phyloP scores from a whole-genome alignment of 2,113 vertebrate genomes.

The Poecilia latipinna region DNA sequence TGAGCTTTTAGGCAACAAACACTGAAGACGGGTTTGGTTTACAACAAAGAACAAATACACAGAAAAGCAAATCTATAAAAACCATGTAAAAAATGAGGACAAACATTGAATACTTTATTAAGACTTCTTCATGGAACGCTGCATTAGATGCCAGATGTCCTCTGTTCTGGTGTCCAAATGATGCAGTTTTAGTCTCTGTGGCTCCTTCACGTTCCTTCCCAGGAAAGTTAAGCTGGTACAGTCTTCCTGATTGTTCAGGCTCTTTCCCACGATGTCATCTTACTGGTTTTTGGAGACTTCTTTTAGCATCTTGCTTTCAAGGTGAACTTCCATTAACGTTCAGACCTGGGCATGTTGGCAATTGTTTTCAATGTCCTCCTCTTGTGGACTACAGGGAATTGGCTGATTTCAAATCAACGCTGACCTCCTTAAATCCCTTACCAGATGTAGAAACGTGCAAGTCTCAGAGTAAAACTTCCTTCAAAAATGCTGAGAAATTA shows the following conservation, averaged over 20 bases:
- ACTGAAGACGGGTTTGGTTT: no score
- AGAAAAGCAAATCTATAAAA: not conserved
- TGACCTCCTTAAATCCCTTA: not conserved
- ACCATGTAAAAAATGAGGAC: not conserved
- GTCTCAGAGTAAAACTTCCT: not conserved
- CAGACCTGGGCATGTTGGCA: not conserved
- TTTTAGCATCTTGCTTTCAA: not conserved
- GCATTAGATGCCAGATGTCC: not conserved
- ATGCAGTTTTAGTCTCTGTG: no score
- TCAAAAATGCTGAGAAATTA: not conserved
- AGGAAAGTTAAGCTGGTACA: not conserved
- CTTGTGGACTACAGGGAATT: not conserved
- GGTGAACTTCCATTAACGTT: not conserved
- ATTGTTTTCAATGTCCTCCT: not conserved
- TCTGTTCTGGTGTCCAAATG: not conserved
- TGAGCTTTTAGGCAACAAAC: no score
- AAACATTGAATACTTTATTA: not conserved
- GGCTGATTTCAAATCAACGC: not conserved
- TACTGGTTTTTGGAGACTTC: no score
- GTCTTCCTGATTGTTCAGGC: not conserved
- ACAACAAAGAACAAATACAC: no score
- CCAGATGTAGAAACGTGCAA: no score
- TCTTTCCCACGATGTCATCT: not conserved
- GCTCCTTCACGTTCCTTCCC: not conserved
- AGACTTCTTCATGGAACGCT: not conserved